Conservation (phyloP, 2,888 invertebrate genomes). For the Siphlonurus alternatus region DNA sequence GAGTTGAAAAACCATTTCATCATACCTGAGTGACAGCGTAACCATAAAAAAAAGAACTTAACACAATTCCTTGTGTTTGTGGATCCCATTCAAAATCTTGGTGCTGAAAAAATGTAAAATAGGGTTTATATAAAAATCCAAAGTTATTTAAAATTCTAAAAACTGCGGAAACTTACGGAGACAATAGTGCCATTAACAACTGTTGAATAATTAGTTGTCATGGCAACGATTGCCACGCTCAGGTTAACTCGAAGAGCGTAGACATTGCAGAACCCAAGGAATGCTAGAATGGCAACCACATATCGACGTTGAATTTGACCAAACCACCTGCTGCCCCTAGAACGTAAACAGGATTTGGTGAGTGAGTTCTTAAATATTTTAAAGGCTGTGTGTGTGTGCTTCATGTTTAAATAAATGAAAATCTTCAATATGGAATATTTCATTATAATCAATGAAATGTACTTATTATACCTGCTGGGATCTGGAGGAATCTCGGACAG, state of each 20-base stretch:
- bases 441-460: too few species aligned
- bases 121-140: background rate
- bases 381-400: too few species aligned
- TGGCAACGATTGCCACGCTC: conserved; percentile 88
- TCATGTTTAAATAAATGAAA: too few species aligned
- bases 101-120: conserved; percentile 12
- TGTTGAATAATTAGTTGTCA: conserved; percentile 56
- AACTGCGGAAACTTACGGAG: conserved; percentile 11
- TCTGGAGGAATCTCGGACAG: background rate
- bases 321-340: conserved; percentile 1
- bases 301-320: conserved; percentile 32
- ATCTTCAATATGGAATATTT: too few species aligned
- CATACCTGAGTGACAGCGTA: conserved; percentile 24
- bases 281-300: conserved; percentile 57
- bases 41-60: conserved; percentile 31
- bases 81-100: conserved; percentile 25
- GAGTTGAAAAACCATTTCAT: too few species aligned
- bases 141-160: background rate
- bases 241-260: conserved; percentile 74
- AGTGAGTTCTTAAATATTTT: too few species aligned
- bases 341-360: too few species aligned
- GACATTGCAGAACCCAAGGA: conserved; percentile 71
- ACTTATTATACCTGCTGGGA: too few species aligned
- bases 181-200: conserved; percentile 43
- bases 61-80: conserved; percentile 24